Conservation (phyloP, 2,888 invertebrate species). For the Alviniconcha strummeri region DNA sequence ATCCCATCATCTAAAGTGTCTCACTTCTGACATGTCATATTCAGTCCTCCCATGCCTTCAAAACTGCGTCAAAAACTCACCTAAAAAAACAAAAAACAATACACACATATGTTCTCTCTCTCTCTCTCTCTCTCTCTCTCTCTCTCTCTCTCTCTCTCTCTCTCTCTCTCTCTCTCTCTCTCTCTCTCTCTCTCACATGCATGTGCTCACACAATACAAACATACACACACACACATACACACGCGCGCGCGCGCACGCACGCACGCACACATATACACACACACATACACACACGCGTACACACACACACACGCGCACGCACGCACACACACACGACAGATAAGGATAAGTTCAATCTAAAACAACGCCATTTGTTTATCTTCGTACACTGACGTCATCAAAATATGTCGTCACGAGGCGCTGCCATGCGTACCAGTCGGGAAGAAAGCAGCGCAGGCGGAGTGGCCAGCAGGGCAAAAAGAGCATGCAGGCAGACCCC, state of each 20-base stretch:
- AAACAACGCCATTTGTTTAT: neutral
- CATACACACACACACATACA: neutral
- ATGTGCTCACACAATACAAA: too few species aligned
- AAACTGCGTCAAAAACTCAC: too few species aligned
- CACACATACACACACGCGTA: neutral
- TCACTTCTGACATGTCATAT: too few species aligned
- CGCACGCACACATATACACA: conserved; percentile 4
- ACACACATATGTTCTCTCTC: too few species aligned
- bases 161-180: too few species aligned
- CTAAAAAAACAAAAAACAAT: too few species aligned
- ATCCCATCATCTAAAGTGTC: too few species aligned
- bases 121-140: too few species aligned
- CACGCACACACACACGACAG: neutral
- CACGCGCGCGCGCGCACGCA: neutral
- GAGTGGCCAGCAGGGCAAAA: conserved; percentile 16
- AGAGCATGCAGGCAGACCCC: conserved; percentile 26
- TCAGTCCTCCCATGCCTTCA: too few species aligned
- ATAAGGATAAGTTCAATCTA: neutral
- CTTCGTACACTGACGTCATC: neutral
- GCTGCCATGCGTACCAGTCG: conserved; percentile 33
- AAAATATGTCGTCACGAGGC: conserved; percentile 21
- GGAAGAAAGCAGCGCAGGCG: conserved; percentile 26
- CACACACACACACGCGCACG: neutral
- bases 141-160: too few species aligned
- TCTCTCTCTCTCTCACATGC: too few species aligned